A percentile compares a stretch with the other conserved stretches of the same genome.
These are phyloP conservation scores for Aramus guarauna DNA, from an alignment of 2,113 vertebrate species.

Conservation along the genomic window DNA sequence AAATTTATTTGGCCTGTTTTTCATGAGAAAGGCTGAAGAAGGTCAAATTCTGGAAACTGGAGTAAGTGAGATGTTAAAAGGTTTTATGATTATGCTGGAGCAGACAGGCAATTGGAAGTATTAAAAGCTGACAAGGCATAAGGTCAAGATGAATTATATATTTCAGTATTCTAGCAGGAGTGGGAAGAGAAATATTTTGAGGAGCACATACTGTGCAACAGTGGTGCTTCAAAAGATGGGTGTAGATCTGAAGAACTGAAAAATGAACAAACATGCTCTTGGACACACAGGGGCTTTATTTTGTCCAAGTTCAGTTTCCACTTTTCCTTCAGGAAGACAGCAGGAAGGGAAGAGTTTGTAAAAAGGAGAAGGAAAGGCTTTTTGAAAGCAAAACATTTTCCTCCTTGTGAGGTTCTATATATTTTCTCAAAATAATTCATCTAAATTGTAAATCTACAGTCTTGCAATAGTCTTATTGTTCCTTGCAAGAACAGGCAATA, in stretches of 20 bases:
- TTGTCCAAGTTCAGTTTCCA: not conserved
- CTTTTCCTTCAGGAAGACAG: not conserved
- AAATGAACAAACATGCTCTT: not conserved
- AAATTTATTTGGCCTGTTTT: not conserved
- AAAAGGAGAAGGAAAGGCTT: not conserved
- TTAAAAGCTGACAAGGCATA: slow-evolving; percentile 18
- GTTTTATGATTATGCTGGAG: slow-evolving; percentile 6
- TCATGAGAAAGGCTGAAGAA: not conserved
- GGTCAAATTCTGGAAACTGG: slow-evolving; percentile 18
- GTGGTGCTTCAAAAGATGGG: not conserved
- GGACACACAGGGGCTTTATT: not conserved
- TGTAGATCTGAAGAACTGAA: not conserved
- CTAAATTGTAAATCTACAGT: not conserved
- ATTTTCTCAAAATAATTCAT: not conserved
- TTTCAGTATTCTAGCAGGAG: not conserved
- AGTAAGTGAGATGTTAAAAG: slow-evolving; percentile 30
- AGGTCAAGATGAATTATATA: not conserved
- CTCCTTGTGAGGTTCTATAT: not conserved
- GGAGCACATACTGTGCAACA: not conserved
- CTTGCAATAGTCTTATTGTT: not conserved
- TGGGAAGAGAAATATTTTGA: not conserved
- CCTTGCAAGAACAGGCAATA: not conserved
- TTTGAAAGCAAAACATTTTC: not conserved
- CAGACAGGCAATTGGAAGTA: not conserved
- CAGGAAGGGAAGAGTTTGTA: not conserved